These are phyloP conservation scores for Plodia interpunctella DNA, from an alignment of 1,140 invertebrate species.

Conservation along the genomic window DNA sequence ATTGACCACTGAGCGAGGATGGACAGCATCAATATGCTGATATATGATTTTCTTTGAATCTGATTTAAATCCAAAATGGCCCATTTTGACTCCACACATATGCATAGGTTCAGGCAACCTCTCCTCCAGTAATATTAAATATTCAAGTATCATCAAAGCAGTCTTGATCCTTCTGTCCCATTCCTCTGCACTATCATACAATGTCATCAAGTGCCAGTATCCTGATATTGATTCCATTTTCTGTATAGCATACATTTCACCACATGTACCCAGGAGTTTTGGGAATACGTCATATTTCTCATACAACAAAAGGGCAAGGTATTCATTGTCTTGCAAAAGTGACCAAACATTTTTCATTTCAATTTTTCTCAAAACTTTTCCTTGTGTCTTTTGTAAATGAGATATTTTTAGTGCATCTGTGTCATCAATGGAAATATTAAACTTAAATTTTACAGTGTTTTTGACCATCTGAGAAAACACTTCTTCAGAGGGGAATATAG, in stretches of 20 bases:
- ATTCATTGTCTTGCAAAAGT: slow-evolving; percentile 82
- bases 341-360: slow-evolving; percentile 81
- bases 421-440: slow-evolving; percentile 74
- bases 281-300: slow-evolving; percentile 80
- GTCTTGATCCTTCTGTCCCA: slow-evolving; percentile 76
- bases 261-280: slow-evolving; percentile 82
- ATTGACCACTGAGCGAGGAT: slow-evolving; percentile 66
- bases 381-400: slow-evolving; percentile 17
- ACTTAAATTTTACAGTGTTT: slow-evolving; percentile 71
- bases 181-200: slow-evolving; percentile 56
- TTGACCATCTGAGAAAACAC: slow-evolving; percentile 76
- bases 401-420: slow-evolving; percentile 70
- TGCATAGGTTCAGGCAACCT: slow-evolving; percentile 78
- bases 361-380: slow-evolving; percentile 39
- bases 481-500: slow-evolving; percentile 73
- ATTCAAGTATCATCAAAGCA: slow-evolving; percentile 79
- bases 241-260: slow-evolving; percentile 79
- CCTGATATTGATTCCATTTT: slow-evolving; percentile 74
- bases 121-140: slow-evolving; percentile 78
- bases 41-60: slow-evolving; percentile 77
- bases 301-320: slow-evolving; percentile 79
- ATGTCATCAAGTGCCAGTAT: slow-evolving; percentile 49
- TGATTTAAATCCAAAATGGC: slow-evolving; percentile 80
- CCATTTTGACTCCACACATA: slow-evolving; percentile 82
- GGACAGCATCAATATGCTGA: slow-evolving; percentile 79